Percentiles rank a stretch among this genome's conserved stretches.
phyloP scores from a whole-genome alignment of 2,888 invertebrate genomes.

The Pseudanteris insignis region DNA sequence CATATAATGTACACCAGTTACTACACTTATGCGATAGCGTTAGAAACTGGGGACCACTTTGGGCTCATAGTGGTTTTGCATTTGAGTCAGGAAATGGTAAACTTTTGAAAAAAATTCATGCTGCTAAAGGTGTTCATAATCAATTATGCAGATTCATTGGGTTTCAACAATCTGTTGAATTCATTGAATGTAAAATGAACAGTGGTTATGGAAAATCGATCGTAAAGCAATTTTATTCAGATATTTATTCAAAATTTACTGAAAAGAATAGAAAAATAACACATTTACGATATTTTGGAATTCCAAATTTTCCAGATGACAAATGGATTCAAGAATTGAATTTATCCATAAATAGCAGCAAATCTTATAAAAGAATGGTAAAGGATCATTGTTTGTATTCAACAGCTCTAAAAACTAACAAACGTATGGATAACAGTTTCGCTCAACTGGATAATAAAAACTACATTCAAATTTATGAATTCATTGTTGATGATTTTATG shows the following conservation, averaged over 20 bases:
- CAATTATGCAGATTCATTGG: neutral
- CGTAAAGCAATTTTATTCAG: neutral
- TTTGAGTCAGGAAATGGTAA: neutral
- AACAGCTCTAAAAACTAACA: neutral
- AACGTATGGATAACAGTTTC: neutral
- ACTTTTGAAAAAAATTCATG: neutral
- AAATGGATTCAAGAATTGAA: neutral
- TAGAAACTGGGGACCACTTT: neutral
- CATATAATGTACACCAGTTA: constrained; percentile 1
- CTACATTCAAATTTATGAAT: neutral
- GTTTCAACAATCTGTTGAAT: neutral
- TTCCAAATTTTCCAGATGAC: neutral
- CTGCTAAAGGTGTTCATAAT: neutral
- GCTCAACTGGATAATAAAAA: neutral
- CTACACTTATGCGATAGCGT: neutral
- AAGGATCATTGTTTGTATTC: neutral
- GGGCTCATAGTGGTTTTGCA: neutral
- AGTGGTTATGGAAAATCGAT: neutral
- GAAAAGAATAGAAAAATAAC: neutral
- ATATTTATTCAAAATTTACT: neutral
- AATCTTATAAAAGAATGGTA: neutral
- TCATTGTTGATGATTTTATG: neutral
- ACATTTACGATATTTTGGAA: neutral
- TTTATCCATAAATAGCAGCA: neutral
- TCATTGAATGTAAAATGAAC: neutral